Evolutionary conservation across 1,140 invertebrate genomes (phyloP).

Genomic region (Panonychus citri): DNA sequence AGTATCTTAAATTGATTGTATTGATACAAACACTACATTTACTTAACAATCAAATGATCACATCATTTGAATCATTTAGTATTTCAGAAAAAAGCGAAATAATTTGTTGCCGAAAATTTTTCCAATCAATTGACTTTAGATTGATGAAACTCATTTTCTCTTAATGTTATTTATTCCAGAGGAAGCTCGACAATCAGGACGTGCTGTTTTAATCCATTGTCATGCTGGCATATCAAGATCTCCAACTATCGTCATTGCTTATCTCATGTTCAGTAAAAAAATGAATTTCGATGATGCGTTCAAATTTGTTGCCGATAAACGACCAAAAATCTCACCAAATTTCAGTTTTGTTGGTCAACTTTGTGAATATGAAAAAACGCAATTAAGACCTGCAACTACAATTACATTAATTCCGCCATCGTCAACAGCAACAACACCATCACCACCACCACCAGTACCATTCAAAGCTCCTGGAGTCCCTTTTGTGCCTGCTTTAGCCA

Average conservation of each 20-base stretch:
- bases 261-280: neutral
- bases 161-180: neutral
- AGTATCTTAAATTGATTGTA: no score
- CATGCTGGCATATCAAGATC: neutral
- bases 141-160: neutral
- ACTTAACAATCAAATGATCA: no score
- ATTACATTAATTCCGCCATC: neutral
- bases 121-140: neutral
- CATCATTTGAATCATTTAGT: no score
- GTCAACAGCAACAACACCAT: neutral
- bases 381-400: no score
- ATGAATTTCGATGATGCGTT: neutral
- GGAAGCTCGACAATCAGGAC: no score
- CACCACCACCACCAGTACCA: neutral
- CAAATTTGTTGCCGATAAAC: constrained; percentile 27
- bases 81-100: neutral
- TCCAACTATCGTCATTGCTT: neutral
- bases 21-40: no score
- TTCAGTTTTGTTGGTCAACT: constrained; percentile 38
- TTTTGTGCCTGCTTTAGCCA: neutral
- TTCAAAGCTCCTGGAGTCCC: neutral
- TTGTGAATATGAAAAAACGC: constrained; percentile 32
- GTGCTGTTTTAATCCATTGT: no score
- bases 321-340: constrained; percentile 29
- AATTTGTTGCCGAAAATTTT: neutral